Conservation (phyloP, 2,113 vertebrate genomes). For the Ictalurus furcatus region DNA sequence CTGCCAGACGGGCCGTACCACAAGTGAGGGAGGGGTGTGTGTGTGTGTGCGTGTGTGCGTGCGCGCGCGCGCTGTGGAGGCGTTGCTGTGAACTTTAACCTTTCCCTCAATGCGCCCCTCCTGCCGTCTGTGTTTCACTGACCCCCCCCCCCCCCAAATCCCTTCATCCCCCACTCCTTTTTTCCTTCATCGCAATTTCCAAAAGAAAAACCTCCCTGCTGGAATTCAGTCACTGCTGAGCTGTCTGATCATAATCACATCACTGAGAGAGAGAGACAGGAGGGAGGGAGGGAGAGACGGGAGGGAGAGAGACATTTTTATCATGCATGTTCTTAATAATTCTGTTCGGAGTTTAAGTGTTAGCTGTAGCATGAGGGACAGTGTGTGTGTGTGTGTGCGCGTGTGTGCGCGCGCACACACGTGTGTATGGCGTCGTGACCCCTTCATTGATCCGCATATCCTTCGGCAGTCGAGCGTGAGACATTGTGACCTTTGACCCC, state of each 20-base stretch:
- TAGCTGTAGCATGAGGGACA: background rate
- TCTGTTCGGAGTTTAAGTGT: background rate
- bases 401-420: background rate
- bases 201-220: slow-evolving; percentile 55
- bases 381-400: slow-evolving; percentile 1
- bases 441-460: slow-evolving; percentile 19
- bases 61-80: background rate
- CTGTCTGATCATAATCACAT: slow-evolving; percentile 76
- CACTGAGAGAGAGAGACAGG: slow-evolving; percentile 48
- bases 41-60: slow-evolving; percentile 24
- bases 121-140: background rate
- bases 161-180: background rate
- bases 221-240: slow-evolving; percentile 77
- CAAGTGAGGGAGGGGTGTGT: slow-evolving; percentile 32
- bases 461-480: slow-evolving; percentile 13
- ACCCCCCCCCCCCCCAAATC: background rate
- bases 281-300: slow-evolving; percentile 6
- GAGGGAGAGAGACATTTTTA: background rate
- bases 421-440: background rate
- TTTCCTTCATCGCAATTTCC: background rate
- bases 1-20: slow-evolving; percentile 30
- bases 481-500: slow-evolving; percentile 16
- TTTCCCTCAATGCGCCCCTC: slow-evolving; percentile 73
- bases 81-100: slow-evolving; percentile 45
- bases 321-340: background rate